phyloP scores from a whole-genome alignment of 2,797 vertebrate genomes.

The Podarcis siculus region DNA sequence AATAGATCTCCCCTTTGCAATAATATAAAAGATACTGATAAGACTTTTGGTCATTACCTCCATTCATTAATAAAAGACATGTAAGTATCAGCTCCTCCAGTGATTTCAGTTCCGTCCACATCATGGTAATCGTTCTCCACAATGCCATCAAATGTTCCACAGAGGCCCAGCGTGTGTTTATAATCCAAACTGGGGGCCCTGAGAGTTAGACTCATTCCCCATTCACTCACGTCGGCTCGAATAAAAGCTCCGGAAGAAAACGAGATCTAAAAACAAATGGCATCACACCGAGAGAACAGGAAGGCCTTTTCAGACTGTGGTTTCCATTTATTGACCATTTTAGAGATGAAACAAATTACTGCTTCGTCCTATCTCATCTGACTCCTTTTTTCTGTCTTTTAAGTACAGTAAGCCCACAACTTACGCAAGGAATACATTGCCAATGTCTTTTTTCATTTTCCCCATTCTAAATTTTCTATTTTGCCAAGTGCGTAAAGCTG shows the following conservation, averaged over 20 bases:
- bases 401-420: too few relatives aligned
- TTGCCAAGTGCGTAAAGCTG: too few relatives aligned
- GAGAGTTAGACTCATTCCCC: conserved; percentile 90
- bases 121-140: conserved; percentile 85
- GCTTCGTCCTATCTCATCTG: too few relatives aligned
- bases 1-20: too few relatives aligned
- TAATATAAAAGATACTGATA: too few relatives aligned
- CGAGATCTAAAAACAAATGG: conserved; percentile 77
- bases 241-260: conserved; percentile 89
- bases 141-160: conserved; percentile 86
- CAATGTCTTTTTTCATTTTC: too few relatives aligned
- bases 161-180: conserved; percentile 84
- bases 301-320: not conserved
- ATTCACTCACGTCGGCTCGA: conserved; percentile 85
- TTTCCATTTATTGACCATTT: not conserved
- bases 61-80: conserved; percentile 83
- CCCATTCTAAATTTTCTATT: too few relatives aligned
- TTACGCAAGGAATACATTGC: too few relatives aligned
- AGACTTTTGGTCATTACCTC: conserved; percentile 75
- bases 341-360: not conserved
- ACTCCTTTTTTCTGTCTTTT: not conserved
- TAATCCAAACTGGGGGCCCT: conserved; percentile 83
- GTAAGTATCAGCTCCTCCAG: conserved; percentile 50
- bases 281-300: not conserved
- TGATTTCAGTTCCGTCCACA: conserved; percentile 70